These are phyloP conservation scores for Cetoscarus ocellatus DNA, from an alignment of 2,797 vertebrate genomes.

Conservation along the genomic window DNA sequence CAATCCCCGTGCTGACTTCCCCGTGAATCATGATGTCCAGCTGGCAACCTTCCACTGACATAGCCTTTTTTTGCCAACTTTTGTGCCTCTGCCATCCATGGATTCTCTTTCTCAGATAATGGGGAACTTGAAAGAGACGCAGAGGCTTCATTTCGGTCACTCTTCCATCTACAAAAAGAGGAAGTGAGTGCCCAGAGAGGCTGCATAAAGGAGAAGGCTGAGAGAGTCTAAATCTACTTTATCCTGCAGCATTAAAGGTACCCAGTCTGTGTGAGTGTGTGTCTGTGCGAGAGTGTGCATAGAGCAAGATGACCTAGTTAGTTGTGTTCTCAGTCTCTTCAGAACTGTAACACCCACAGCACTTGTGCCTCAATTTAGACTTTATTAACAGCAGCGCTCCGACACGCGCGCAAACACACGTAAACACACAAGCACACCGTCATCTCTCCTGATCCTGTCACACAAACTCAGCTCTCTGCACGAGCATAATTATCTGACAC, in stretches of 20 bases:
- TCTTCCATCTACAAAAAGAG: conserved; percentile 31
- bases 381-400: conserved; percentile 54
- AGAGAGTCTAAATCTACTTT: conserved; percentile 59
- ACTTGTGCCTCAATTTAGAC: conserved; percentile 66
- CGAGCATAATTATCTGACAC: conserved; percentile 19
- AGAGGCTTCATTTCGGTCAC: conserved; percentile 34
- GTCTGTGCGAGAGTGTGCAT: conserved; percentile 7
- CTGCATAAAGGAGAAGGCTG: conserved; percentile 33
- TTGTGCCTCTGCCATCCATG: conserved; percentile 36
- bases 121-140: conserved; percentile 34
- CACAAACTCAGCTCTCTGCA: background rate
- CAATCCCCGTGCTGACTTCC: conserved; percentile 35
- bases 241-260: conserved; percentile 64
- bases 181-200: conserved; percentile 23
- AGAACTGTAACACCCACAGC: conserved; percentile 65
- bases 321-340: conserved; percentile 60
- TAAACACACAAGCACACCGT: background rate
- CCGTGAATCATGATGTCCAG: conserved; percentile 34
- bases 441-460: background rate
- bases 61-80: conserved; percentile 37
- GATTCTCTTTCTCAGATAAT: conserved; percentile 7
- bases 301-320: conserved; percentile 67
- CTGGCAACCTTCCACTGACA: conserved; percentile 50
- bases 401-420: conserved; percentile 6
- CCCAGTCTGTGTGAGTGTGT: conserved; percentile 22